Evolutionary conservation across 2,797 vertebrate genomes (phyloP), one percentile per base, ranked within the genome.

Genomic region (Hippoglossus hippoglossus): DNA sequence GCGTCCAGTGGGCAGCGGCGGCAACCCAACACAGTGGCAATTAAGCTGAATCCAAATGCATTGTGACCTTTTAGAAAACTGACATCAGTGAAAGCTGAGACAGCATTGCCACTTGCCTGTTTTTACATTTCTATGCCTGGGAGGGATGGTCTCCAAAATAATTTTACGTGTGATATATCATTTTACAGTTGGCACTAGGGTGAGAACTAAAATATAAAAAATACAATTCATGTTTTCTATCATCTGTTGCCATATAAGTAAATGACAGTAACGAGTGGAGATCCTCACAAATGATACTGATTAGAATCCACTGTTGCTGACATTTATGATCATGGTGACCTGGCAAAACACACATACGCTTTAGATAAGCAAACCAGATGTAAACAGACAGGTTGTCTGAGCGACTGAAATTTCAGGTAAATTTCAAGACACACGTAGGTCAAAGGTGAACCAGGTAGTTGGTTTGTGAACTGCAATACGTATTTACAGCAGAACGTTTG

Each of bases 11-110:
- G 22, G 57, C 67, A 54, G 55, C 18, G 18, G 67, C n/a, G 44
- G 67, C 22, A 16, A 60, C 46, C 13, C 9, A 16, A 67, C 58
- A 71, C 25, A 4, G 15, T 1, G 24, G 52, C 67, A 68, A 47
- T 79, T 36, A 67, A 65, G 62, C 68, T 26, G 52, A 75, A 71
- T 59, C 46, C 41, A 62, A 79, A 77, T 69, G 46, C 54, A 47
- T 34, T 26, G 28, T 79, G 63, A 86, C 79, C 80, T 83, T 81
- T 83, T n/a, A 19, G 58, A 63, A 72, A 70, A 57, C 24, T 52
- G 63, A 63, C 65, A 58, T 69, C 41, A 65, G 67, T 67, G 57
- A 57, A 63, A 55, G 34, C 41, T 34, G 31, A 12, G 47, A 34
- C 22, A 51, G 41, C 24, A 56, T 34, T 21, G 41, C 36, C 65